phyloP scores from a whole-genome alignment of 2,797 vertebrate genomes.

The Harpagifer antarcticus region DNA sequence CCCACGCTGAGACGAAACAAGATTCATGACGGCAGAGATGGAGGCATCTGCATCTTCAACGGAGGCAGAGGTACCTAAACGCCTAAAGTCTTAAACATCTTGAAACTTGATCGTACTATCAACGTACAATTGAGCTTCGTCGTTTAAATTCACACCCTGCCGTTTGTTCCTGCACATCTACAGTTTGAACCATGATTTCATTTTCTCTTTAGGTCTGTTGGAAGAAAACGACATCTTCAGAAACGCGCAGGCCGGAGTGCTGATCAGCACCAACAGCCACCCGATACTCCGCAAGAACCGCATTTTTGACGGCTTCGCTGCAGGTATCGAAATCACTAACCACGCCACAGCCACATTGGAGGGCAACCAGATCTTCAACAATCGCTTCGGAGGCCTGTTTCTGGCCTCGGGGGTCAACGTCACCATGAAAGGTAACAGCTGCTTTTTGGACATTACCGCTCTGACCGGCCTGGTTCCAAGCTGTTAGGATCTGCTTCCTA shows the following conservation, averaged over 20 bases:
- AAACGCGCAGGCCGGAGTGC: conserved; percentile 98
- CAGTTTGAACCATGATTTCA: neutral
- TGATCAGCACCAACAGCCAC: conserved; percentile 99
- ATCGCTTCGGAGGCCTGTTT: conserved; percentile 98
- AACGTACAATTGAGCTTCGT: neutral
- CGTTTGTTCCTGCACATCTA: neutral
- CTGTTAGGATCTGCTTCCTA: neutral
- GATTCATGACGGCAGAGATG: conserved; percentile 98
- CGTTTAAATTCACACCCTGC: neutral
- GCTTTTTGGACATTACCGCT: neutral
- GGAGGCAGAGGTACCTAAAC: conserved; percentile 92
- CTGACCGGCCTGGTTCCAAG: accelerated
- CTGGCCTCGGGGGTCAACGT: conserved; percentile 99
- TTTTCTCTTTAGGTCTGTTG: conserved; percentile 87
- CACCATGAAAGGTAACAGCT: conserved; percentile 95
- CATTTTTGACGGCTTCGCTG: conserved; percentile 99
- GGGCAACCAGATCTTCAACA: conserved; percentile 99
- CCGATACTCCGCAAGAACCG: conserved; percentile 98
- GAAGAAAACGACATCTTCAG: conserved; percentile 99
- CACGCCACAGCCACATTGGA: conserved; percentile 98
- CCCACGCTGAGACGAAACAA: conserved; percentile 98
- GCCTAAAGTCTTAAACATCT: no score
- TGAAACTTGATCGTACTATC: neutral
- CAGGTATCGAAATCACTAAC: conserved; percentile 99
- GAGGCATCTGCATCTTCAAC: conserved; percentile 99